Conservation (phyloP, 2,888 invertebrate genomes). For the Apodemia duryi region DNA sequence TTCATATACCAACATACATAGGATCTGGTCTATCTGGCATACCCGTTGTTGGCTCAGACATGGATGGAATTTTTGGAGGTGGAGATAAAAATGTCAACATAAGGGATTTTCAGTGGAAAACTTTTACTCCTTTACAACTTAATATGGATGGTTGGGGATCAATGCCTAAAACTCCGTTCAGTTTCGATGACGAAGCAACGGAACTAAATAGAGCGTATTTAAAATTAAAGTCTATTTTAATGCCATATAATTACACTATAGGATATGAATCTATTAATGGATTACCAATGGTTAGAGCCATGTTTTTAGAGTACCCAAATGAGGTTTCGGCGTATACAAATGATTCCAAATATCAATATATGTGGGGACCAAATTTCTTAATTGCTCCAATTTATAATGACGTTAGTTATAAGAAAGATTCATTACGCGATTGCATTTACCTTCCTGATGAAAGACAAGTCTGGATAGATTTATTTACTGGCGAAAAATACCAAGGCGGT, state of each 20-base stretch:
- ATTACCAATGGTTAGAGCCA: conserved; percentile 65
- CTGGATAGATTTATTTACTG: conserved; percentile 66
- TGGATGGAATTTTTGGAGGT: conserved; percentile 69
- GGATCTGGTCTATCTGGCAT: conserved; percentile 65
- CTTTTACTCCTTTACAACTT: conserved; percentile 66
- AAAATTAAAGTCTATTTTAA: conserved; percentile 62
- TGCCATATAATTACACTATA: conserved; percentile 68
- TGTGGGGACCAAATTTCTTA: conserved; percentile 69
- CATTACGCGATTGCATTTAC: conserved; percentile 54
- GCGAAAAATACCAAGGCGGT: conserved; percentile 62
- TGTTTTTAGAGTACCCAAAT: conserved; percentile 63
- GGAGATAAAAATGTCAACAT: conserved; percentile 53
- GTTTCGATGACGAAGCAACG: conserved; percentile 53
- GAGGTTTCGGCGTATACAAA: conserved; percentile 50
- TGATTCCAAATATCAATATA: conserved; percentile 66
- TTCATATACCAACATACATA: conserved; percentile 69
- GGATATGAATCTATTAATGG: conserved; percentile 52
- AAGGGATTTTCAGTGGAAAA: conserved; percentile 70
- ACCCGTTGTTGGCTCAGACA: conserved; percentile 64
- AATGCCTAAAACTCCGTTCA: conserved; percentile 60
- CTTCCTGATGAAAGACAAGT: conserved; percentile 54
- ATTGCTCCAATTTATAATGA: conserved; percentile 62
- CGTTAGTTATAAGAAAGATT: conserved; percentile 33
- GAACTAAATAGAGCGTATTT: conserved; percentile 63
- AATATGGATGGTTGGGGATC: conserved; percentile 73